These are phyloP conservation scores for Rousettus leschenaultii DNA, from an alignment of 2,113 vertebrate genomes.

Conservation along the genomic window DNA sequence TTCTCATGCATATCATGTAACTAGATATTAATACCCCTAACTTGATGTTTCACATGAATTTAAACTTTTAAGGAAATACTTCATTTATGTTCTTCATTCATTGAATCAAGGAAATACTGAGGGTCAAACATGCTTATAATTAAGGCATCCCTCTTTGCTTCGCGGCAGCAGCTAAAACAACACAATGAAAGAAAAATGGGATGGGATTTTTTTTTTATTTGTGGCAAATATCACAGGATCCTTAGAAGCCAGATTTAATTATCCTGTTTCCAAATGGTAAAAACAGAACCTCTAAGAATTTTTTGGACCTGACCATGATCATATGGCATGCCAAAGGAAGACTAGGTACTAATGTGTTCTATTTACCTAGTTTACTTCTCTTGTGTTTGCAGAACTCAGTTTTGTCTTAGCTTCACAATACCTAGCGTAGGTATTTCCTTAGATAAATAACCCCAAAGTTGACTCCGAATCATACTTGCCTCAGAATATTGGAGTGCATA, in stretches of 20 bases:
- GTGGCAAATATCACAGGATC: background rate
- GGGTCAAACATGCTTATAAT: background rate
- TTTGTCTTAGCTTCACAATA: background rate
- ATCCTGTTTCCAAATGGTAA: background rate
- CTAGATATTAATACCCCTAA: background rate
- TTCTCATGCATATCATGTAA: background rate
- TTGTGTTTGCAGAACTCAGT: background rate
- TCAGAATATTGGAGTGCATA: background rate
- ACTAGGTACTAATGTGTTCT: background rate
- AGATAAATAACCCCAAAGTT: background rate
- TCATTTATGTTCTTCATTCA: background rate
- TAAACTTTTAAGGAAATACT: conserved; percentile 36
- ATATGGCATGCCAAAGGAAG: background rate
- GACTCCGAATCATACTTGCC: background rate
- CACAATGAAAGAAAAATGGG: background rate
- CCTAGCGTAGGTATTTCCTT: background rate
- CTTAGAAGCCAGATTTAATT: background rate
- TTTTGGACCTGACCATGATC: background rate
- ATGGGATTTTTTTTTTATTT: background rate
- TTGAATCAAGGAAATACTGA: background rate
- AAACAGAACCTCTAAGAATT: background rate
- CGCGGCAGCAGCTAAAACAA: background rate
- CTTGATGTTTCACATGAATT: background rate
- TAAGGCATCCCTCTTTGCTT: background rate
- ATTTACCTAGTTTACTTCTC: background rate